Evolutionary conservation across 2,797 vertebrate species (phyloP).

Genomic region (Petrocephalus schoutedeni): DNA sequence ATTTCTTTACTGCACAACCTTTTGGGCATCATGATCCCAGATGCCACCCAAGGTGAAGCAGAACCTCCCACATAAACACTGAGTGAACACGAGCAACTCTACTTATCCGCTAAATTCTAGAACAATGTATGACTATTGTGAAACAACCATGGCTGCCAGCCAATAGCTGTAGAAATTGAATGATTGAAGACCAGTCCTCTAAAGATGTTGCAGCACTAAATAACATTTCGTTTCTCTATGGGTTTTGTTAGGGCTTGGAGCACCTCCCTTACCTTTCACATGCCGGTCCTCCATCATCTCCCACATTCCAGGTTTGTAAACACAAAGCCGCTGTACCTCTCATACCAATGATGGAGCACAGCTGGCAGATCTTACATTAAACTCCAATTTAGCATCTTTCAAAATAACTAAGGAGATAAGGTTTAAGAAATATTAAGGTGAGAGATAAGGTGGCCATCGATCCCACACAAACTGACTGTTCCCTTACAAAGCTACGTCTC

Average conservation of each 20-base stretch:
- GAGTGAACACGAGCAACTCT: not conserved
- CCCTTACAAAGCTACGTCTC: not conserved
- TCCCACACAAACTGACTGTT: not conserved
- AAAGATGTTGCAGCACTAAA: conserved; percentile 1
- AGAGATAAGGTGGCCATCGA: not conserved
- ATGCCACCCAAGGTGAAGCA: not conserved
- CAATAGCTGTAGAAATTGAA: not conserved
- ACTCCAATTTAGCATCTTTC: not conserved
- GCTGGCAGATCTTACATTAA: not conserved
- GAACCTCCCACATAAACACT: not conserved
- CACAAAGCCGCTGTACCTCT: not conserved
- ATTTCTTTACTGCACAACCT: not conserved
- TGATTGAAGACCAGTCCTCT: not conserved
- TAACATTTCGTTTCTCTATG: not conserved
- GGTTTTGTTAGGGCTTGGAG: not conserved
- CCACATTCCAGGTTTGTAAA: not conserved
- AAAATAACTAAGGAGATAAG: not conserved
- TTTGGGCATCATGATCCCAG: not conserved
- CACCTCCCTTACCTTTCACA: not conserved
- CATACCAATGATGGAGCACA: not conserved
- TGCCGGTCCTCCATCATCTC: not conserved
- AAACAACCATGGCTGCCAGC: not conserved
- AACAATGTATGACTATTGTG: not conserved
- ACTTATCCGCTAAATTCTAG: not conserved
- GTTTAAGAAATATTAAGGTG: conserved; percentile 1